Conservation (phyloP, 2,113 vertebrate genomes). For the Thalassarche chlororhynchos region DNA sequence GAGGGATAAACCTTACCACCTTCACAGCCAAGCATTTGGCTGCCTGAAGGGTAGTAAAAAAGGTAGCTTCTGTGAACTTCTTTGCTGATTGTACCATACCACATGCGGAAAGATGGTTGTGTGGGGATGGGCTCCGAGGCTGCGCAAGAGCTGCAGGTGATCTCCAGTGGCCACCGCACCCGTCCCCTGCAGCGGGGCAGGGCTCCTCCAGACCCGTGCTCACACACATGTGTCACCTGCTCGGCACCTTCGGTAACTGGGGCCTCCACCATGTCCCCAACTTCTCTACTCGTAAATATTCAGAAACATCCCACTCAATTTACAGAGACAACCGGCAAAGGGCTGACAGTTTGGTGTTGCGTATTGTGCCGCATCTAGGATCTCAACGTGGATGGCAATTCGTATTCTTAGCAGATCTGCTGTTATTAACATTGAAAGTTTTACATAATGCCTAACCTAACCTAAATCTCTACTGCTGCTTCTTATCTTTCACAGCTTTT, state of each 20-base stretch:
- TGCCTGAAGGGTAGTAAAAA: not conserved
- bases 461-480: not conserved
- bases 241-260: not conserved
- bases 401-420: not conserved
- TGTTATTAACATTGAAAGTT: not conserved
- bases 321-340: not conserved
- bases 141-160: not conserved
- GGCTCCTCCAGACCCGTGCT: not conserved
- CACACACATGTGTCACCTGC: rapidly evolving
- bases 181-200: rapidly evolving
- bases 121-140: rapidly evolving
- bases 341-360: rapidly evolving
- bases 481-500: not conserved
- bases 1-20: not conserved
- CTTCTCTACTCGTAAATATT: rapidly evolving
- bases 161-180: rapidly evolving
- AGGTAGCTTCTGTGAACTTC: not conserved
- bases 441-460: not conserved
- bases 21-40: not conserved
- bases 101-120: rapidly evolving
- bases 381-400: rapidly evolving
- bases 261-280: not conserved
- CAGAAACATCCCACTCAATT: not conserved
- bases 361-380: rapidly evolving
- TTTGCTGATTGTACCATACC: not conserved